Evolutionary conservation across 2,888 invertebrate species (phyloP).

Genomic region (Apotomis betuletana): DNA sequence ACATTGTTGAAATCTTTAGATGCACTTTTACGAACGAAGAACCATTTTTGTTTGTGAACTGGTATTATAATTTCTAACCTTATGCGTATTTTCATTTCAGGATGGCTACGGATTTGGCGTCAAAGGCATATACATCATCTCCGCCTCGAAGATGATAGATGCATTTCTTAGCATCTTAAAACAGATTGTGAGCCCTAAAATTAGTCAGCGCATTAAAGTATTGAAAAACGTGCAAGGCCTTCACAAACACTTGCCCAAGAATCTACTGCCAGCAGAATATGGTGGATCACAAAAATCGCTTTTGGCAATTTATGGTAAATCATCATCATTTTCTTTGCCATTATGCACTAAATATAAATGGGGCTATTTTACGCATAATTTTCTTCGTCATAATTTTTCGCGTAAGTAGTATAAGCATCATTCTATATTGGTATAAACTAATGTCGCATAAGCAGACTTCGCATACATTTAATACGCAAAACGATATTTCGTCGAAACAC

Average conservation of each 20-base stretch:
- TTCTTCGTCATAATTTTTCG: no score
- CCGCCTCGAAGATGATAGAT: conserved; percentile 59
- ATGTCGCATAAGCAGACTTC: no score
- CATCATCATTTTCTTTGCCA: no score
- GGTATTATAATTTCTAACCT: no score
- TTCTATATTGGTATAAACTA: no score
- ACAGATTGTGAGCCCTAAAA: conserved; percentile 58
- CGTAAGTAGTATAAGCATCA: no score
- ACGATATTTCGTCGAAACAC: no score
- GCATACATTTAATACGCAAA: no score
- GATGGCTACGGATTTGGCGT: conserved; percentile 64
- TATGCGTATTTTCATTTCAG: conserved; percentile 51
- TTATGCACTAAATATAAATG: no score
- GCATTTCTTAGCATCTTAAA: conserved; percentile 56
- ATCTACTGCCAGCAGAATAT: conserved; percentile 63
- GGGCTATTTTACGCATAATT: no score
- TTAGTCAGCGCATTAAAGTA: conserved; percentile 54
- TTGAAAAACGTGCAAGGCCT: conserved; percentile 54
- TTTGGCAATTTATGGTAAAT: conserved; percentile 54
- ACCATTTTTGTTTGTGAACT: background rate
- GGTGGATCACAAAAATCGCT: conserved; percentile 60
- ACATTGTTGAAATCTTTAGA: no score
- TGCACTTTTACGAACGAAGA: no score
- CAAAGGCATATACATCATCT: conserved; percentile 60
- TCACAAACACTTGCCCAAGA: conserved; percentile 52